Conservation (phyloP, 2,888 invertebrate genomes). For the Amphipoea lucens region DNA sequence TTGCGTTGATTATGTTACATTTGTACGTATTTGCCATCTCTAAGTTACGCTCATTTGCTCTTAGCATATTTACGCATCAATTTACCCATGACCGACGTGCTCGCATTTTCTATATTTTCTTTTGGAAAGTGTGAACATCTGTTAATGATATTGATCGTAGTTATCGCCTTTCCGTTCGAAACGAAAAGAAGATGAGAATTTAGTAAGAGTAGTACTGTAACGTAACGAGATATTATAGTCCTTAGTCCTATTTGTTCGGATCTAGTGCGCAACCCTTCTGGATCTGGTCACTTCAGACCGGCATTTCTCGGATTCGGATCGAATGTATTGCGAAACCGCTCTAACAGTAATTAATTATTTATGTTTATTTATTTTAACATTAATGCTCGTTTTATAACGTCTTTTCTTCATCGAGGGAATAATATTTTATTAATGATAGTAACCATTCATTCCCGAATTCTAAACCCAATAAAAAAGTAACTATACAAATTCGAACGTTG, state of each 20-base stretch:
- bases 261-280: no score
- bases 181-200: neutral
- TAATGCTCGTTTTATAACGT: neutral
- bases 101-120: slow-evolving; percentile 32
- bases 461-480: slow-evolving; percentile 18
- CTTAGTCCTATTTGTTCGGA: no score
- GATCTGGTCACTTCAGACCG: no score
- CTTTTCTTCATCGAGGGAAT: neutral
- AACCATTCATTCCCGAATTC: neutral
- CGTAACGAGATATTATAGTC: neutral
- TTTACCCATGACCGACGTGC: slow-evolving; percentile 29
- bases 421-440: neutral
- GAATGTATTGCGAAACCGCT: no score
- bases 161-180: slow-evolving; percentile 10
- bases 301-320: no score
- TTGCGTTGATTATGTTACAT: no score
- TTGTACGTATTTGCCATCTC: neutral
- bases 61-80: slow-evolving; percentile 23
- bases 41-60: slow-evolving; percentile 5
- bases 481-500: slow-evolving; percentile 24
- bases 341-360: neutral
- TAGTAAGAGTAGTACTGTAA: neutral
- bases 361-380: neutral
- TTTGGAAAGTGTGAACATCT: slow-evolving; percentile 39
- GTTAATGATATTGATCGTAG: slow-evolving; percentile 14